Evolutionary conservation across 2,113 vertebrate species (phyloP).

Genomic region (Coptodon bakossiorum): DNA sequence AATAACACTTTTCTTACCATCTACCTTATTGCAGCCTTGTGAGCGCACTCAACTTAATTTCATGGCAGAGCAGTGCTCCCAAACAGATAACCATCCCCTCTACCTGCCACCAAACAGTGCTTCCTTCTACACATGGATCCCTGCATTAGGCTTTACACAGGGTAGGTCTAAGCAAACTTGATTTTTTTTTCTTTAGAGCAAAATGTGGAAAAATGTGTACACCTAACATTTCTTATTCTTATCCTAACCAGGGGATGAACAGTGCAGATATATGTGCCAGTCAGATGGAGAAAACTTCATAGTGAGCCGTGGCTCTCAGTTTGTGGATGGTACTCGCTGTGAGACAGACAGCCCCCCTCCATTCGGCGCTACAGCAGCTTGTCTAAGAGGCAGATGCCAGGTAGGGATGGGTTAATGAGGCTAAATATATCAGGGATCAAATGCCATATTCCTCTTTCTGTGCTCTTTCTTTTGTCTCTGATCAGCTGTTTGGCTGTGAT

Average conservation of each 20-base stretch:
- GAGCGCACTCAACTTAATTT: constrained; percentile 80
- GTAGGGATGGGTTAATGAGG: constrained; percentile 56
- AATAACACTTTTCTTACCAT: background rate
- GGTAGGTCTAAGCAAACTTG: constrained; percentile 54
- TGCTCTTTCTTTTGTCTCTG: background rate
- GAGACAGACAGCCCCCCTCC: constrained; percentile 48
- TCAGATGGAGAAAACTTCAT: constrained; percentile 81
- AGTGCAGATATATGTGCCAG: constrained; percentile 84
- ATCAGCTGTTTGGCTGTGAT: constrained; percentile 87
- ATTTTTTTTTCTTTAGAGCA: background rate
- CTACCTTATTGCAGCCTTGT: constrained; percentile 72
- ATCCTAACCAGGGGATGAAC: constrained; percentile 73
- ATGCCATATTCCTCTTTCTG: background rate
- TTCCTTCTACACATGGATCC: constrained; percentile 82
- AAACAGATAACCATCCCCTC: constrained; percentile 77
- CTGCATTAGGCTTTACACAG: constrained; percentile 75
- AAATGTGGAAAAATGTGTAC: background rate
- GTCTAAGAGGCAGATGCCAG: constrained; percentile 81
- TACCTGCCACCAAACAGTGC: constrained; percentile 46
- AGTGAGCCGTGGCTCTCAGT: constrained; percentile 79
- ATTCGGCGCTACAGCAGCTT: constrained; percentile 65
- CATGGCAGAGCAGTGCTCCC: constrained; percentile 85
- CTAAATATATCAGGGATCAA: background rate
- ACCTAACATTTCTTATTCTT: background rate
- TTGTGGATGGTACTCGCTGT: constrained; percentile 90